Percentiles rank a stretch among this genome's conserved stretches.
These are phyloP conservation scores for Cryptomyrus ogoouensis DNA, from an alignment of 2,113 vertebrate genomes.

Conservation along the genomic window DNA sequence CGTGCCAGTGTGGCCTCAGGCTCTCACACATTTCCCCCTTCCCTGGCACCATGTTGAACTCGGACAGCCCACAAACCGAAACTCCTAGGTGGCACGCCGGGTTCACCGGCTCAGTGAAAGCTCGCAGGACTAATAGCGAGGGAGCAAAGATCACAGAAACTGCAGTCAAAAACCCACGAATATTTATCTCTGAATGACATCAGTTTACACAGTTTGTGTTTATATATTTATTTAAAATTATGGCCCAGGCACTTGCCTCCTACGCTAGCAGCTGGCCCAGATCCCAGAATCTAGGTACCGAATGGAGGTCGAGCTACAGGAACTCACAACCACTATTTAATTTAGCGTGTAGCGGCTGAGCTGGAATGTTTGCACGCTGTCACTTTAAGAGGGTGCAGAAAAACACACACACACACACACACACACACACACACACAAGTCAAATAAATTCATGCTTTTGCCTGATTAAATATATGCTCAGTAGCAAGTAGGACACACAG, in stretches of 20 bases:
- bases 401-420: neutral
- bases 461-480: neutral
- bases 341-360: neutral
- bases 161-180: neutral
- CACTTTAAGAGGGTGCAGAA: neutral
- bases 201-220: neutral
- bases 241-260: neutral
- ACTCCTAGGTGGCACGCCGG: neutral
- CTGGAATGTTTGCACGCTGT: neutral
- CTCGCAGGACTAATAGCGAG: neutral
- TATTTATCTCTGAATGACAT: neutral
- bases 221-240: slow-evolving; percentile 5
- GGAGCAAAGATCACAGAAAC: neutral
- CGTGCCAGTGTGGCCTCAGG: neutral
- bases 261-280: neutral
- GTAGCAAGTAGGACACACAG: neutral
- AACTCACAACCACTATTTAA: neutral
- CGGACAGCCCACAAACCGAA: neutral
- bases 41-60: neutral
- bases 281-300: slow-evolving; percentile 8
- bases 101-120: neutral
- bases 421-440: neutral
- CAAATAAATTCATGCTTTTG: neutral
- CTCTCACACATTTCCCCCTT: neutral
- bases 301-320: neutral